Evolutionary conservation across 23 tunicate species (phyloP).

Genomic region (Pegea sp.): DNA sequence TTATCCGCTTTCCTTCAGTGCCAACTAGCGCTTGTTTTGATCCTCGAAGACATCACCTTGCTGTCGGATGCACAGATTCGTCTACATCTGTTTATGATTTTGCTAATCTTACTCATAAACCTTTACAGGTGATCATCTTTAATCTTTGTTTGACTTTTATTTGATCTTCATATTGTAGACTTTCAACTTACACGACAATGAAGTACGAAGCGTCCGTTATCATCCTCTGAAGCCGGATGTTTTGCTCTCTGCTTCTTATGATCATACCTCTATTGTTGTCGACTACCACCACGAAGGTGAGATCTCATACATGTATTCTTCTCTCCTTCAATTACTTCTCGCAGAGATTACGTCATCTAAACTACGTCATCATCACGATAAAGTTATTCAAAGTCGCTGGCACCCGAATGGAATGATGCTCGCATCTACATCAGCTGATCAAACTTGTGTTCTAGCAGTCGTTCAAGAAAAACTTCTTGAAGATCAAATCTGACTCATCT

Average conservation of each 20-base stretch:
- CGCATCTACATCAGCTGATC: slow-evolving; percentile 76
- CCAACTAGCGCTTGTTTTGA: not conserved
- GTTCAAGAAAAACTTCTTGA: not conserved
- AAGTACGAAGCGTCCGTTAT: slow-evolving; percentile 52
- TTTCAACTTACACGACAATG: slow-evolving; percentile 22
- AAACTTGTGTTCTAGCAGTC: slow-evolving; percentile 22
- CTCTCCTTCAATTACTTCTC: not conserved
- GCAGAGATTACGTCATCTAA: slow-evolving; percentile 3
- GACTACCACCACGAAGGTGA: too few species aligned
- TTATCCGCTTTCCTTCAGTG: too few species aligned
- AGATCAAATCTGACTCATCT: too few species aligned
- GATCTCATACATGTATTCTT: too few species aligned
- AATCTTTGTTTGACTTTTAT: too few species aligned
- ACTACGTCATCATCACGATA: slow-evolving; percentile 17
- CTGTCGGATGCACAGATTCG: not conserved
- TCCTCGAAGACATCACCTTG: not conserved
- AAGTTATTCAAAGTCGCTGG: slow-evolving; percentile 79
- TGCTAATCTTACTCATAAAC: not conserved
- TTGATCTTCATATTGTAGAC: too few species aligned
- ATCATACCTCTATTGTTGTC: slow-evolving; percentile 28
- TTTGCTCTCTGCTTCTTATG: slow-evolving; percentile 39
- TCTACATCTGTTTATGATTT: not conserved
- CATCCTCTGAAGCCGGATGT: slow-evolving; percentile 16
- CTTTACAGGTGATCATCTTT: too few species aligned
- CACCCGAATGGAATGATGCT: slow-evolving; percentile 39